A percentile compares a stretch with the other conserved stretches of the same genome.
Evolutionary conservation across 2,888 invertebrate species (phyloP).

Genomic region (Odiellus spinosus): DNA sequence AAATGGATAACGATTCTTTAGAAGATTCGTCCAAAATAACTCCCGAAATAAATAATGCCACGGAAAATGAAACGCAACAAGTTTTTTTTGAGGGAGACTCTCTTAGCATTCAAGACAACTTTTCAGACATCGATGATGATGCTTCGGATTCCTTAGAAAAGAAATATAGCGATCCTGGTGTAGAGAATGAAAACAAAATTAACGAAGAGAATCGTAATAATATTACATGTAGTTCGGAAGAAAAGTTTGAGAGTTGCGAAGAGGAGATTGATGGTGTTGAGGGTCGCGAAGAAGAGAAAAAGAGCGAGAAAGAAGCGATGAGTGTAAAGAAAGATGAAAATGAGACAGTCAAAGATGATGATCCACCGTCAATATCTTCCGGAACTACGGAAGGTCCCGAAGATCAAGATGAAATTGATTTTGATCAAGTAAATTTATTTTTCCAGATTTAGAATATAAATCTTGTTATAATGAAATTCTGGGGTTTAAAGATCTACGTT

Average conservation of each 20-base stretch:
- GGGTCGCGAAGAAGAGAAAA: background rate
- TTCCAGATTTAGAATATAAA: slow-evolving; percentile 1
- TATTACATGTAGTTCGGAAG: background rate
- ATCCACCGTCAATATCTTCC: slow-evolving; percentile 28
- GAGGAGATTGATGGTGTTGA: slow-evolving; percentile 1
- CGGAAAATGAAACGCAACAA: no score
- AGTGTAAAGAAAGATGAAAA: background rate
- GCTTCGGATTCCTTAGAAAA: background rate
- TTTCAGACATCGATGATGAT: slow-evolving; percentile 1
- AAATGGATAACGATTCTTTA: no score
- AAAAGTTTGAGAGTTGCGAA: background rate
- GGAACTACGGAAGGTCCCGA: slow-evolving; percentile 56
- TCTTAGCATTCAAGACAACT: background rate
- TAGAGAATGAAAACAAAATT: background rate
- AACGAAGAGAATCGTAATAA: background rate
- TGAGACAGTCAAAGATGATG: slow-evolving; percentile 3
- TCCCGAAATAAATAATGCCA: no score
- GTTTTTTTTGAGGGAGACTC: no score
- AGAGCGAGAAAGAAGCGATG: background rate
- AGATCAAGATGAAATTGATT: slow-evolving; percentile 30
- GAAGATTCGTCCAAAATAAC: no score
- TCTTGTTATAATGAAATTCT: no score
- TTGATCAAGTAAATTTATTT: slow-evolving; percentile 21
- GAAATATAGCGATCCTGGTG: background rate
- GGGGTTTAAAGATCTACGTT: no score